phyloP scores from a whole-genome alignment of 92 coral and sea anemone species.

The Palythoa heliodiscus region DNA sequence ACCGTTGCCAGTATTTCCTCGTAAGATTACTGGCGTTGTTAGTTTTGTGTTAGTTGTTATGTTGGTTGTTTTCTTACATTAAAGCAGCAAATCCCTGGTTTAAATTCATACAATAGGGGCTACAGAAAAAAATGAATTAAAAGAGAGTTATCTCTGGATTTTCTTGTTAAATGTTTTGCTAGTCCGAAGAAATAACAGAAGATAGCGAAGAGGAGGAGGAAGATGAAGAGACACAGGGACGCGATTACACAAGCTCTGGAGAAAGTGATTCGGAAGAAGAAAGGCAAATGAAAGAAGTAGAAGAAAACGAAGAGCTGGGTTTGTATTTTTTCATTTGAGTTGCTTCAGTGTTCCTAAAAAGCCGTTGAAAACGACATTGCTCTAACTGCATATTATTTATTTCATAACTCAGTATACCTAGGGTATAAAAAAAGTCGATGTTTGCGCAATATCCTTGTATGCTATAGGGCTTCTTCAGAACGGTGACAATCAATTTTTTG shows the following conservation, averaged over 20 bases:
- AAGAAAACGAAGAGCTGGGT: slow-evolving; percentile 30
- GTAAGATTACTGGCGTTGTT: too few species aligned
- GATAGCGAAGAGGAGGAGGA: slow-evolving; percentile 62
- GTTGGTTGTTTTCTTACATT: too few species aligned
- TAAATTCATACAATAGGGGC: too few species aligned
- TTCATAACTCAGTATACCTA: not conserved
- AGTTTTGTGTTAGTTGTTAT: too few species aligned
- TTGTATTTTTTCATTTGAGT: not conserved
- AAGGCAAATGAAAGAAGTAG: slow-evolving; percentile 16
- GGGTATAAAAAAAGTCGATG: too few species aligned
- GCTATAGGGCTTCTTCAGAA: too few species aligned
- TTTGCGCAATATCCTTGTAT: too few species aligned
- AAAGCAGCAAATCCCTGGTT: too few species aligned
- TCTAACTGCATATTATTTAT: not conserved
- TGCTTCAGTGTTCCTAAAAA: not conserved
- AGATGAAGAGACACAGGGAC: slow-evolving; percentile 40
- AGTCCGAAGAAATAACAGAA: slow-evolving; percentile 49
- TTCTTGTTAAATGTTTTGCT: not conserved
- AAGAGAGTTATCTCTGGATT: not conserved
- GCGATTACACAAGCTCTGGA: slow-evolving; percentile 46
- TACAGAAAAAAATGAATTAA: not conserved
- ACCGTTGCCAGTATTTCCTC: too few species aligned
- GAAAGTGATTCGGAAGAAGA: slow-evolving; percentile 69
- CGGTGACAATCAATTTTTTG: too few species aligned
- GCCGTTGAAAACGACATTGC: not conserved